phyloP scores from a whole-genome alignment of 2,797 vertebrate species.

The Clarias laeviceps region DNA sequence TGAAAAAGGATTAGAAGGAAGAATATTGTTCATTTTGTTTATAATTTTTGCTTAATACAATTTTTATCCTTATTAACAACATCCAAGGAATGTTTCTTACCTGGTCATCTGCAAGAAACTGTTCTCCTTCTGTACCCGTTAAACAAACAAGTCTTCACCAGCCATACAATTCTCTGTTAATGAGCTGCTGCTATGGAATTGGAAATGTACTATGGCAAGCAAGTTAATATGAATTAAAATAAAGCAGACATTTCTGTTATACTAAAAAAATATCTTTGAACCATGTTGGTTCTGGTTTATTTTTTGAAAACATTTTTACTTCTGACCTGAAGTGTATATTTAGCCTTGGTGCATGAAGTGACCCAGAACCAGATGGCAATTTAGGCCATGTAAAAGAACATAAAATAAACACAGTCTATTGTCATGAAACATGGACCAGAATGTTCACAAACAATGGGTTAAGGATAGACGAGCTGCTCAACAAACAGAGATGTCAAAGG shows the following conservation, averaged over 20 bases:
- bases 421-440: constrained; percentile 5
- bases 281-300: neutral
- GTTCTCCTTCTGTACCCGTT: neutral
- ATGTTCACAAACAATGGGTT: constrained; percentile 26
- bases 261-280: too few relatives aligned
- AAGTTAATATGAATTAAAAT: neutral
- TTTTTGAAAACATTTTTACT: neutral
- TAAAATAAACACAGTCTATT: constrained; percentile 24
- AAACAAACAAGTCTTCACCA: neutral
- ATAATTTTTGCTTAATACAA: too few relatives aligned
- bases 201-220: neutral
- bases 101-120: neutral
- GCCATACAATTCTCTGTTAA: neutral
- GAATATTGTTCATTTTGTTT: neutral
- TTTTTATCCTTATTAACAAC: too few relatives aligned
- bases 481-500: constrained; percentile 46
- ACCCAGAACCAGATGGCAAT: constrained; percentile 45
- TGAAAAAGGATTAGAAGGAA: neutral
- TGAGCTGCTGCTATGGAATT: neutral
- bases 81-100: too few relatives aligned
- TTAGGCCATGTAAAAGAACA: constrained; percentile 8
- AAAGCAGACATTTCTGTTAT: too few relatives aligned
- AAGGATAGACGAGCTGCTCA: constrained; percentile 16
- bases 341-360: constrained; percentile 31
- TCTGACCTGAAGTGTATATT: neutral